A percentile compares a stretch with the other conserved stretches of the same genome.
phyloP scores from a whole-genome alignment of 2,797 vertebrate genomes.

The Tympanoctomys barrerae region DNA sequence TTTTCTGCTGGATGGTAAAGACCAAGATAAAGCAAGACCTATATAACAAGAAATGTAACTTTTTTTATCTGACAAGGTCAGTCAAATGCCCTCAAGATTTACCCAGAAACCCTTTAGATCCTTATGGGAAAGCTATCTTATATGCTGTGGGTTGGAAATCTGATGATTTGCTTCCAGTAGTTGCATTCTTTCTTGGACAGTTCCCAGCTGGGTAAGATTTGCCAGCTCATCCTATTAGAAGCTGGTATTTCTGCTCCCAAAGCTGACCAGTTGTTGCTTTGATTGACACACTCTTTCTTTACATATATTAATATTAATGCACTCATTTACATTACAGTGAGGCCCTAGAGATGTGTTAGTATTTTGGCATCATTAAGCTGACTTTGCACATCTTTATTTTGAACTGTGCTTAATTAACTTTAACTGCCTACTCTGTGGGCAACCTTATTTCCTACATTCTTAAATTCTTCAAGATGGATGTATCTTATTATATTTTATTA shows the following conservation, averaged over 20 bases:
- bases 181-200: not conserved
- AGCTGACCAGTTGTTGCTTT: constrained; percentile 36
- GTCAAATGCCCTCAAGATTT: no score
- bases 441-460: constrained; percentile 1
- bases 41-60: no score
- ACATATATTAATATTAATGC: constrained; percentile 57
- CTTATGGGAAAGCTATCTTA: not conserved
- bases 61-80: no score
- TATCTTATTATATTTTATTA: constrained; percentile 42
- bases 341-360: not conserved
- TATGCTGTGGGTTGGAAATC: not conserved
- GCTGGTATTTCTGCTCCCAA: not conserved
- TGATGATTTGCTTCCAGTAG: not conserved
- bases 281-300: constrained; percentile 53
- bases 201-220: not conserved
- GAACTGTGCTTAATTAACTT: constrained; percentile 22
- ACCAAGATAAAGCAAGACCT: no score
- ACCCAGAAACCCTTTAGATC: no score
- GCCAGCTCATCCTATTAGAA: not conserved
- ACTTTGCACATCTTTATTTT: constrained; percentile 12
- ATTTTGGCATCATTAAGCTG: constrained; percentile 55
- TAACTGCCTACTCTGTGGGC: not conserved
- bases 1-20: no score
- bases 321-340: not conserved
- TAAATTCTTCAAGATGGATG: not conserved